Evolutionary conservation across 2,888 invertebrate species (phyloP).

Genomic region (Amphipoea lucens): DNA sequence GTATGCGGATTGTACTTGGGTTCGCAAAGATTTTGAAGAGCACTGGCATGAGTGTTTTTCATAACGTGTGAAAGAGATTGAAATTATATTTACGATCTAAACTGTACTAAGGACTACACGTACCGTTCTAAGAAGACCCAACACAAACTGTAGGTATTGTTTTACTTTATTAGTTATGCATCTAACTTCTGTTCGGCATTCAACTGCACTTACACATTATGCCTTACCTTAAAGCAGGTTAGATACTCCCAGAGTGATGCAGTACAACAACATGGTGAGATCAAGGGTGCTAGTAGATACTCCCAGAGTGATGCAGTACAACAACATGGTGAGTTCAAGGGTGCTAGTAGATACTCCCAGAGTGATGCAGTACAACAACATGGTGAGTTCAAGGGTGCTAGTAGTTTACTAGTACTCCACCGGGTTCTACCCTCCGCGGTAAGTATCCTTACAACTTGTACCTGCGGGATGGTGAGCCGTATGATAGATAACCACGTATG

Average conservation of each 20-base stretch:
- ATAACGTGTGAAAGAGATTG: neutral
- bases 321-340: neutral
- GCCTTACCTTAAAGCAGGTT: neutral
- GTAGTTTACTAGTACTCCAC: slow-evolving; percentile 7
- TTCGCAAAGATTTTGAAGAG: neutral
- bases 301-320: neutral
- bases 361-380: slow-evolving; percentile 1
- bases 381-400: slow-evolving; percentile 24
- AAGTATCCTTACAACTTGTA: slow-evolving; percentile 15
- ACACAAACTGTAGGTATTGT: too few species aligned
- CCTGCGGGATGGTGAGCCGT: neutral
- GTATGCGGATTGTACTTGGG: neutral
- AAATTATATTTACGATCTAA: neutral
- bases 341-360: too few species aligned
- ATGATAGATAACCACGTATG: neutral
- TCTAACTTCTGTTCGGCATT: neutral
- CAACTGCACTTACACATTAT: slow-evolving; percentile 3
- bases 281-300: slow-evolving; percentile 23
- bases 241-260: neutral
- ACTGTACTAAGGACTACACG: neutral
- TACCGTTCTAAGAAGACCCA: neutral
- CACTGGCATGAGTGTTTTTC: neutral
- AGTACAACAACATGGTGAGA: neutral
- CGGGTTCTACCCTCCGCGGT: neutral
- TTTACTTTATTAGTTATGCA: neutral